Evolutionary conservation across 1,140 invertebrate species (phyloP), one percentile per base, ranked within the genome.

Genomic region (Drosophila kikkawai): DNA sequence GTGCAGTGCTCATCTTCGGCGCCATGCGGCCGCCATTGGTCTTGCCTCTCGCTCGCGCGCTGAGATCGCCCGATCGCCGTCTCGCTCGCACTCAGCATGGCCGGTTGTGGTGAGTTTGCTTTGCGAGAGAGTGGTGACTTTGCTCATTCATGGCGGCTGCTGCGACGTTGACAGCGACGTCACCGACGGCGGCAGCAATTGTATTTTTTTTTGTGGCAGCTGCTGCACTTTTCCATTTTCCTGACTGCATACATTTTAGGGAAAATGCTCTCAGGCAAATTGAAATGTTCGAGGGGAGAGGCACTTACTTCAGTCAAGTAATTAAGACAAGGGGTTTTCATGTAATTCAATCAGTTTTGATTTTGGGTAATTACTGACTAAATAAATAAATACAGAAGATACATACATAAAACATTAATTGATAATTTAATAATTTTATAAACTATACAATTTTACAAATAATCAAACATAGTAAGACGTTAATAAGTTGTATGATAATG

Each of bases 11-110:
- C 69, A 51, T 88, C 55, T 17, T 22, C 39, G 63, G 63, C 63
- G 63, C 73, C 81, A 75, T 80, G 58, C 55, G 65, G 70, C 88
- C 79, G 91, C 91, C 90, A 91, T 91, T 91, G 65, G 67, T 84
- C 76, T 87, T 83, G 74, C 79, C 32, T 91, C 90, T 86, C 82
- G 51, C 82, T 91, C 70, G 9, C 19, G 7, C 42, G 8, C 36
- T 2, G 55, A 67, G 80, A 83, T 83, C 80, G 12, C 17, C 13
- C 48, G 75, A 82, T 87, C 80, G 79, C 70, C 47, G 63, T 8
- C 79, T 82, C 82, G 56, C 65, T 85, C 75, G 67, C 47, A 70
- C 82, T 36, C 17, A 55, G 39, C 34, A 58, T 39, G 11, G 41
- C 50, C 44, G 73, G 74, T 47, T 29, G 64, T 76, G 71, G 61